Evolutionary conservation across 1,140 invertebrate genomes (phyloP).

Genomic region (Tetragonula clypearis): DNA sequence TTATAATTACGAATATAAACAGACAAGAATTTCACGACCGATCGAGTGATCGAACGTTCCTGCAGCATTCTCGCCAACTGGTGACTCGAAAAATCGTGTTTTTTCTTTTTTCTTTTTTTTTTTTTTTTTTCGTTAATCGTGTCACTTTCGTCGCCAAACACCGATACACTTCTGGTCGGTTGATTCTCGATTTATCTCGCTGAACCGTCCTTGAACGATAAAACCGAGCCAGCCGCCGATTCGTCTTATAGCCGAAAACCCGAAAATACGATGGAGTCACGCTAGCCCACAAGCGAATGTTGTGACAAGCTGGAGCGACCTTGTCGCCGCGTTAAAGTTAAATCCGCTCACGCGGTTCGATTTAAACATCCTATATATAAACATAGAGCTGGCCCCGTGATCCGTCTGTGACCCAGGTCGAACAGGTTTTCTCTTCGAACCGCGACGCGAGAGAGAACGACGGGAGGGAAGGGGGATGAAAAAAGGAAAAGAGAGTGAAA

Average conservation of each 20-base stretch:
- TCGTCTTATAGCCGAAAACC: slow-evolving; percentile 35
- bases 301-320: slow-evolving; percentile 56
- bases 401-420: slow-evolving; percentile 49
- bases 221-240: slow-evolving; percentile 19
- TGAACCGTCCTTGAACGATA: slow-evolving; percentile 35
- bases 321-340: slow-evolving; percentile 46
- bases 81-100: too few relatives aligned
- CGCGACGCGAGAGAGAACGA: background rate
- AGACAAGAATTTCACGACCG: too few relatives aligned
- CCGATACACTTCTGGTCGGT: background rate
- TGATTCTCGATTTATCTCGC: slow-evolving; percentile 35
- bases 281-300: slow-evolving; percentile 32
- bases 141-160: too few relatives aligned
- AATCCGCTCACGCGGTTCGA: slow-evolving; percentile 46
- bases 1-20: too few relatives aligned
- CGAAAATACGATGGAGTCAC: slow-evolving; percentile 49
- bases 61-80: too few relatives aligned
- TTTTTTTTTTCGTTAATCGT: too few relatives aligned
- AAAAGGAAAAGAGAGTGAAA: background rate
- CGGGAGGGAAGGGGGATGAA: too few relatives aligned
- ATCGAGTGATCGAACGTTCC: too few relatives aligned
- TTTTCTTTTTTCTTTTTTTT: too few relatives aligned
- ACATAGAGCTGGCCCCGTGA: slow-evolving; percentile 39
- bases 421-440: background rate
- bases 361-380: slow-evolving; percentile 55